Evolutionary conservation across 2,888 invertebrate species (phyloP), one percentile per base, ranked within the genome.

Genomic region (Tortricodes alternella): DNA sequence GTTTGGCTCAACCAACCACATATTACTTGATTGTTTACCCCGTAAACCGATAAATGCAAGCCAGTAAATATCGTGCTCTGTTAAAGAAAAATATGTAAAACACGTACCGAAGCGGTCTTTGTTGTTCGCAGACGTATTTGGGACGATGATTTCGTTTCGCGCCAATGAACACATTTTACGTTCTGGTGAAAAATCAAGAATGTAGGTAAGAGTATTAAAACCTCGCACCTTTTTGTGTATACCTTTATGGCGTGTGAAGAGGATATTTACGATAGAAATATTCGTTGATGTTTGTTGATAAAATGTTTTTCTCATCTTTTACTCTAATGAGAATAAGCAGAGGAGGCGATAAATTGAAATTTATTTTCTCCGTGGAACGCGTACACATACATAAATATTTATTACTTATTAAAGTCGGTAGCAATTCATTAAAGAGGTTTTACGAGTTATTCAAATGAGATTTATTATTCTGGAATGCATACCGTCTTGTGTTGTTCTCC

Each of bases 51-150:
- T 78, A 78, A 71, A 75, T 75, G 73, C 76, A 75, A 78, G 75
- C 73, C 74, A 74, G 78, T 76, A 80, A 80, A 80, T 77, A 80
- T 78, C 74, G 68, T 72, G 76, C 77, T 75, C 74, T 78, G 78
- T 78, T 81, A 80, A 80, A 80, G 74, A 80, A 78, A 79, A 83
- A 83, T 82, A 83, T 83, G 84, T 86, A 77, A 80, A 85, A 82
- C 82, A 80, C 79, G 79, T 78, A 77, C 76, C 70, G 65, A 66
- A 68, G 64, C 69, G 72, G 79, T 80, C 81, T 85, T 86, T 83
- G 83, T 83, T 83, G 78, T 76, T 78, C 76, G 76, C 72, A 79
- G 82, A 83, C 80, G 82, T 81, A 83, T 85, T 82, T 82, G 78
- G 73, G 63, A 78, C 75, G 81, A 82, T 83, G 83, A 85, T 86